Conservation (phyloP, 2,888 invertebrate species). For the Cacoxenus indagator region DNA sequence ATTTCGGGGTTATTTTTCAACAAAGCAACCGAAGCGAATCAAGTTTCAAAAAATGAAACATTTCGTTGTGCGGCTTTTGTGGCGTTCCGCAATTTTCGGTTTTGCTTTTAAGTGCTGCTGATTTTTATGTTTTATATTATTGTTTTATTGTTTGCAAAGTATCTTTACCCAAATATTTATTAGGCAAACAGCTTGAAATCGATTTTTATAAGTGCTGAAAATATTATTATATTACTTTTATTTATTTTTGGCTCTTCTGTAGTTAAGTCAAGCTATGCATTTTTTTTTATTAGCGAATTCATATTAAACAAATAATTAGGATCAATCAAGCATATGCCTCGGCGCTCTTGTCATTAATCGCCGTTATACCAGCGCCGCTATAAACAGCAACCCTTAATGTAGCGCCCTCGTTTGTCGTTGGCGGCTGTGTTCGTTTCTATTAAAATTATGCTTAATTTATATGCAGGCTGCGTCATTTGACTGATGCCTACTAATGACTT, state of each 20-base stretch:
- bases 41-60: conserved; percentile 29
- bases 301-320: neutral
- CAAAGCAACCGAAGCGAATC: conserved; percentile 26
- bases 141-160: neutral
- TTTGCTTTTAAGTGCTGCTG: neutral
- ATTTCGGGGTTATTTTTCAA: conserved; percentile 37
- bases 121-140: neutral
- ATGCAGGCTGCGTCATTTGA: conserved; percentile 64
- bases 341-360: conserved; percentile 31
- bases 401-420: too few species aligned
- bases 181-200: too few species aligned
- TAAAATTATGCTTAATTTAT: conserved; percentile 64
- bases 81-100: neutral
- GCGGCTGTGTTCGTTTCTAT: conserved; percentile 39
- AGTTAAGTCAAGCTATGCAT: too few species aligned
- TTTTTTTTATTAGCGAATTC: neutral
- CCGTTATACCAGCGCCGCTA: neutral
- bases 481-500: conserved; percentile 65
- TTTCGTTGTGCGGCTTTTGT: conserved; percentile 19
- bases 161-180: neutral
- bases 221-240: too few species aligned
- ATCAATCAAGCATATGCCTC: conserved; percentile 21
- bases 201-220: too few species aligned
- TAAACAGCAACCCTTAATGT: too few species aligned
- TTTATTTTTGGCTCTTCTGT: too few species aligned